Base-by-base conservation (phyloP, 2,113 vertebrate genomes). In the Geococcyx californianus region DNA sequence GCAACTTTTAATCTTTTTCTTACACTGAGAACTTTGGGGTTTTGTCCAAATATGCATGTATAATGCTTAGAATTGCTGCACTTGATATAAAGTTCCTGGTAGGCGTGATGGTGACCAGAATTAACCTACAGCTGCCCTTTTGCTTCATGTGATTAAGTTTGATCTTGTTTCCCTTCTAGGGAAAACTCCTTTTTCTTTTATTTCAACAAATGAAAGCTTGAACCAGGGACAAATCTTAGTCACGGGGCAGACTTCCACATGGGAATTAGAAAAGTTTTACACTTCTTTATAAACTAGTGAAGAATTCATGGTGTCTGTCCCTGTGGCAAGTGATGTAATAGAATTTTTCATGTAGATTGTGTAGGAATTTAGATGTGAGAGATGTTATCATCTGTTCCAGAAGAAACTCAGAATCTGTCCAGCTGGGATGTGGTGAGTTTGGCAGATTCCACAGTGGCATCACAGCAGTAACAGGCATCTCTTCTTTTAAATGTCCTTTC, bases 371-470 rank as follows among this genome's bases (percentile, higher is more conserved):
- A n/a, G 20, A 75, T 38, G 67, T 77, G 51, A 76, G 67, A 87
- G 72, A 49, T 85, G 7, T 58, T 75, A 66, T 33, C 44, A 21
- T 75, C 58, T 79, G 11, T 64, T 90, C 49, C 23, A 66, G 59
- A 69, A 89, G 89, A 95, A 79, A 31, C 51, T 79, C 45, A 20
- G 47, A 68, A 63, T 80, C 70, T 67, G 28, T 40, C 51, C 33
- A 14, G 40, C 3, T 89, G 75, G 84, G 69, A 85, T 85, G 67
- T 89, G 89, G 94, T 93, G 94, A 89, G 68, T 79, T 87, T 77
- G 59, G 49, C 66, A 84, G 78, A 89, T 81, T 44, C 56, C 42
- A 26, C 19, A 11, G 79, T 91, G 68, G 51, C 64, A 69, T 80
- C 73, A 67, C 3, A 90, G 68, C 82, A 67, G 42, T 25, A 47